Conservation (phyloP, 2,888 invertebrate species). For the Villa cingulata region DNA sequence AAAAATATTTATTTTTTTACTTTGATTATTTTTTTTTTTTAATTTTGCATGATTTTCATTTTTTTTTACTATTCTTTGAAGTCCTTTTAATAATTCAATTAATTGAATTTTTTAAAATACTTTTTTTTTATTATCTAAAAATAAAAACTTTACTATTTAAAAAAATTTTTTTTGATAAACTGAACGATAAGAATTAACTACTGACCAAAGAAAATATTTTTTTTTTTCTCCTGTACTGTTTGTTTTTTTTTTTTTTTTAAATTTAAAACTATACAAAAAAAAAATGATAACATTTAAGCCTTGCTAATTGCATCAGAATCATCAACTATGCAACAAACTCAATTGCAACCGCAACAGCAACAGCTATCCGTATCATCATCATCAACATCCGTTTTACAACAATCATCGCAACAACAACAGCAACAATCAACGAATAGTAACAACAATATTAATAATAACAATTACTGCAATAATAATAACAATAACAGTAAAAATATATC, state of each 20-base stretch:
- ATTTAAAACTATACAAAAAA: too few species aligned
- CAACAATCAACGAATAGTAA: constrained; percentile 5
- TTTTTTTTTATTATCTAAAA: too few species aligned
- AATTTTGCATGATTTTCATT: too few species aligned
- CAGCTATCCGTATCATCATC: too few species aligned
- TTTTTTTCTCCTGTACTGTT: background rate
- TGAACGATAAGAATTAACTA: constrained; percentile 17
- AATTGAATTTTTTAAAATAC: too few species aligned
- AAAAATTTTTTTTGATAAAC: too few species aligned
- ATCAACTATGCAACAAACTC: constrained; percentile 12
- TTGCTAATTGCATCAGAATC: constrained; percentile 19
- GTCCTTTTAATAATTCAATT: too few species aligned
- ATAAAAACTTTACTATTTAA: too few species aligned
- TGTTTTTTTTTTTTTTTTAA: background rate
- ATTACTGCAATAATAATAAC: background rate
- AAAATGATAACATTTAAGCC: constrained; percentile 12
- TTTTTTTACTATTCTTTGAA: too few species aligned
- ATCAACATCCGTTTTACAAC: constrained; percentile 5
- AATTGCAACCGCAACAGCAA: constrained; percentile 13
- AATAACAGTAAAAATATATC: background rate
- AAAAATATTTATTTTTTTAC: too few species aligned
- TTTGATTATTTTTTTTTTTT: too few species aligned
- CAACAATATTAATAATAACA: constrained; percentile 7
- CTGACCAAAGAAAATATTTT: background rate
- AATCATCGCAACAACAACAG: background rate